Percentiles rank a stretch among this genome's conserved stretches.
phyloP scores from a whole-genome alignment of 2,888 invertebrate genomes.

The Sminthurinus aureus region DNA sequence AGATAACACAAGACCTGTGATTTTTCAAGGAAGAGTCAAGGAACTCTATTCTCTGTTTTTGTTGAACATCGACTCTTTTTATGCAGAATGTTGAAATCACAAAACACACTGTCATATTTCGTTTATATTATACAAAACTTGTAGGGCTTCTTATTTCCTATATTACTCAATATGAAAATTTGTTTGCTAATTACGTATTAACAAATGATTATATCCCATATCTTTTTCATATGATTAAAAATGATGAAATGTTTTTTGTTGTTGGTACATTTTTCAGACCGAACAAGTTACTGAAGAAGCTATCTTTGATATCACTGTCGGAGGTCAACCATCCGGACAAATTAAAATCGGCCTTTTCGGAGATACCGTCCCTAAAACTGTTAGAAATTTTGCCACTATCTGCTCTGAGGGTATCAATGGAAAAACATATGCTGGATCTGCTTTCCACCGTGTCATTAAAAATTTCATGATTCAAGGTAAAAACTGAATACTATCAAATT shows the following conservation, averaged over 20 bases:
- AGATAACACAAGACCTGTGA: not conserved
- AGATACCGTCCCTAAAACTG: constrained; percentile 83
- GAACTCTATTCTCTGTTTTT: not conserved
- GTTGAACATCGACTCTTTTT: too few relatives aligned
- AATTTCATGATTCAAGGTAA: constrained; percentile 92
- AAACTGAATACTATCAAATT: constrained; percentile 31
- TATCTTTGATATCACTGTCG: constrained; percentile 80
- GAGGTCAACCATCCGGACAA: constrained; percentile 75
- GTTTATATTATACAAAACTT: not conserved
- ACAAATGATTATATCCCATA: too few relatives aligned
- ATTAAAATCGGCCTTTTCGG: constrained; percentile 91
- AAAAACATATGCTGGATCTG: constrained; percentile 78
- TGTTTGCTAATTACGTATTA: too few relatives aligned
- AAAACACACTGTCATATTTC: not conserved
- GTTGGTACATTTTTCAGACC: constrained; percentile 7
- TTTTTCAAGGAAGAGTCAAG: constrained; percentile 11
- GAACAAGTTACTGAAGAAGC: constrained; percentile 77
- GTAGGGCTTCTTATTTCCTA: not conserved
- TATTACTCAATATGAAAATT: too few relatives aligned
- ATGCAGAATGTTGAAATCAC: not conserved
- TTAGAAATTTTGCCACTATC: constrained; percentile 84
- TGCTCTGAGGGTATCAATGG: constrained; percentile 79
- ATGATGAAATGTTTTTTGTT: not conserved
- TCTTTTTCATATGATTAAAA: too few relatives aligned
- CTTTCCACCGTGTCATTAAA: constrained; percentile 85